These are phyloP conservation scores for Mythimna lalbum DNA, from an alignment of 2,888 invertebrate species.

Conservation along the genomic window DNA sequence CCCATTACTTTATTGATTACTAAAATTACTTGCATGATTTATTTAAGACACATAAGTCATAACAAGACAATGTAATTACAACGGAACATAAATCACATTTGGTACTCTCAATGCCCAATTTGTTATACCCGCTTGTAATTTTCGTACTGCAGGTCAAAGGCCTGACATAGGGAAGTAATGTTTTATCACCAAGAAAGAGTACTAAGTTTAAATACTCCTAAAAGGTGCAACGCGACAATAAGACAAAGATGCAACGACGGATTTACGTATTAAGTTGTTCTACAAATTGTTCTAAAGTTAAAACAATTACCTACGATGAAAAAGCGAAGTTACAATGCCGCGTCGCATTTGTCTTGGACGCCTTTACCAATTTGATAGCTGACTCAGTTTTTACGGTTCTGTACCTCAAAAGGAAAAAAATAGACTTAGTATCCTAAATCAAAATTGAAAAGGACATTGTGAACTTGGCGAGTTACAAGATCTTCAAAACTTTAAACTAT, in stretches of 20 bases:
- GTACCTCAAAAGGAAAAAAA: too few species aligned
- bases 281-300: not conserved
- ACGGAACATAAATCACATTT: conserved; percentile 32
- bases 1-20: not conserved
- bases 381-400: too few species aligned
- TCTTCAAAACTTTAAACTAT: too few species aligned
- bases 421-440: too few species aligned
- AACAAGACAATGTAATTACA: conserved; percentile 41
- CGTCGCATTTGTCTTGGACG: too few species aligned
- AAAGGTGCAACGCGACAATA: not conserved
- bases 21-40: conserved; percentile 34
- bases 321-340: too few species aligned
- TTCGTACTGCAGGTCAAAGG: conserved; percentile 13
- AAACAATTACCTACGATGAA: not conserved
- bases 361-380: too few species aligned
- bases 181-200: not conserved
- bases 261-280: not conserved
- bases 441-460: not conserved
- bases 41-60: conserved; percentile 32
- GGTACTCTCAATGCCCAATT: conserved; percentile 16
- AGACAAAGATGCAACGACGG: not conserved
- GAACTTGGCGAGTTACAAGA: not conserved
- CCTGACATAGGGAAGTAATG: not conserved
- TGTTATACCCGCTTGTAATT: conserved; percentile 12
- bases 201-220: not conserved